Conservation (phyloP, 2,888 invertebrate genomes). For the Chymomyza caudatula region DNA sequence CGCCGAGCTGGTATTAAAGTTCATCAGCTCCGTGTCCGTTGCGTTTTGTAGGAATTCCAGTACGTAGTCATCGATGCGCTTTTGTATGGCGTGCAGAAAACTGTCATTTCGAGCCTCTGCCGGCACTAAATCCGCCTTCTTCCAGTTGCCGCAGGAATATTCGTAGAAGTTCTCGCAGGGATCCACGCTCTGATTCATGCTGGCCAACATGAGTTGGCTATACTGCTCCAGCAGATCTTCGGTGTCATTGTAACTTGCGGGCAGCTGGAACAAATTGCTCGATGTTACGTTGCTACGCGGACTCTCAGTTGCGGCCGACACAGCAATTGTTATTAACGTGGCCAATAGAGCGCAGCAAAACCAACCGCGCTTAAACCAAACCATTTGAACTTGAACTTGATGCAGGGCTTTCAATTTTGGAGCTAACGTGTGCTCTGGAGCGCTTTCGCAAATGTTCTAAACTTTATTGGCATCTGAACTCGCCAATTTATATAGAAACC, state of each 20-base stretch:
- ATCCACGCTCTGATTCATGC: slow-evolving; percentile 67
- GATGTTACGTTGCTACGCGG: slow-evolving; percentile 10
- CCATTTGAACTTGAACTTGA: slow-evolving; percentile 27
- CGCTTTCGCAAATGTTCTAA: slow-evolving; percentile 63
- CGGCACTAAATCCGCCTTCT: slow-evolving; percentile 52
- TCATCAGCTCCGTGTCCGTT: slow-evolving; percentile 39
- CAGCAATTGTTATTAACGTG: slow-evolving; percentile 33
- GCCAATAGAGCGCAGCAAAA: slow-evolving; percentile 39
- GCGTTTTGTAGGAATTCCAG: slow-evolving; percentile 56
- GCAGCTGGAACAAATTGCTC: slow-evolving; percentile 53
- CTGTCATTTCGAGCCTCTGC: slow-evolving; percentile 55
- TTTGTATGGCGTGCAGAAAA: slow-evolving; percentile 65
- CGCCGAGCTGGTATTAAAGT: slow-evolving; percentile 38
- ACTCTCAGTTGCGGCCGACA: neutral
- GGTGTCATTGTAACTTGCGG: slow-evolving; percentile 49
- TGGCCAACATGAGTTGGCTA: slow-evolving; percentile 61
- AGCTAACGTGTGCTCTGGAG: slow-evolving; percentile 23
- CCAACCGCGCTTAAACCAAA: slow-evolving; percentile 26
- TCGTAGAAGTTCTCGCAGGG: slow-evolving; percentile 76
- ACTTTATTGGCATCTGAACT: slow-evolving; percentile 43
- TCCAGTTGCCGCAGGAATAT: slow-evolving; percentile 73
- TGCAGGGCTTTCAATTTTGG: neutral
- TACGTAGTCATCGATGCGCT: slow-evolving; percentile 57
- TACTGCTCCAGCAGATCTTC: slow-evolving; percentile 67
- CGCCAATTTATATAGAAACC: slow-evolving; percentile 56